phyloP scores from a whole-genome alignment of 2,113 vertebrate species.

The Riparia riparia region DNA sequence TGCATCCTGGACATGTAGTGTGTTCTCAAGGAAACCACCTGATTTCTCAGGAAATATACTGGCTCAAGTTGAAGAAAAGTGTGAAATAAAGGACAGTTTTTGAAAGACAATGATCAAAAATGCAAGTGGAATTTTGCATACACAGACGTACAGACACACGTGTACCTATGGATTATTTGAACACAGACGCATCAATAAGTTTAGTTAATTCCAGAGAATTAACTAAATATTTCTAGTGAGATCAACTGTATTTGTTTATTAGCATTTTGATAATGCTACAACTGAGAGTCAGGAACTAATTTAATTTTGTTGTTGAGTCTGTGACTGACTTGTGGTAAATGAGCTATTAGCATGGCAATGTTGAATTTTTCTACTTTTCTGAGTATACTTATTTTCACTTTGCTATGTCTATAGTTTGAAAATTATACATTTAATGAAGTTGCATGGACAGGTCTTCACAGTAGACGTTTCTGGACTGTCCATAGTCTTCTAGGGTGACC shows the following conservation, averaged over 20 bases:
- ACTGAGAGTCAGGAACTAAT: background rate
- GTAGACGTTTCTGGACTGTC: background rate
- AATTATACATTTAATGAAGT: background rate
- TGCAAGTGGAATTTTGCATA: background rate
- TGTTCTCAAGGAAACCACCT: background rate
- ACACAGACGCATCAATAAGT: background rate
- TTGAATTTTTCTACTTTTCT: background rate
- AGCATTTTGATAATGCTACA: background rate
- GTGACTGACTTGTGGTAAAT: background rate
- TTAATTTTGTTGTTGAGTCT: background rate
- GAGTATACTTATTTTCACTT: background rate
- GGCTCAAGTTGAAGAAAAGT: background rate
- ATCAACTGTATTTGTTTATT: background rate
- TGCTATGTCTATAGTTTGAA: background rate
- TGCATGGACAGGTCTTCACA: background rate
- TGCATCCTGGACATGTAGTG: background rate
- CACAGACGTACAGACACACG: background rate
- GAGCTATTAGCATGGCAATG: background rate
- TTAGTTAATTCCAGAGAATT: background rate
- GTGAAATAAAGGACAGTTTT: background rate
- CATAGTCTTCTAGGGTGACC: background rate
- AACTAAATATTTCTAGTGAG: background rate
- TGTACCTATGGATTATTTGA: background rate
- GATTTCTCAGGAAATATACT: background rate
- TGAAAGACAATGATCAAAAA: background rate